Conservation (phyloP, 1,140 invertebrate genomes). For the Callitettix versicolor region DNA sequence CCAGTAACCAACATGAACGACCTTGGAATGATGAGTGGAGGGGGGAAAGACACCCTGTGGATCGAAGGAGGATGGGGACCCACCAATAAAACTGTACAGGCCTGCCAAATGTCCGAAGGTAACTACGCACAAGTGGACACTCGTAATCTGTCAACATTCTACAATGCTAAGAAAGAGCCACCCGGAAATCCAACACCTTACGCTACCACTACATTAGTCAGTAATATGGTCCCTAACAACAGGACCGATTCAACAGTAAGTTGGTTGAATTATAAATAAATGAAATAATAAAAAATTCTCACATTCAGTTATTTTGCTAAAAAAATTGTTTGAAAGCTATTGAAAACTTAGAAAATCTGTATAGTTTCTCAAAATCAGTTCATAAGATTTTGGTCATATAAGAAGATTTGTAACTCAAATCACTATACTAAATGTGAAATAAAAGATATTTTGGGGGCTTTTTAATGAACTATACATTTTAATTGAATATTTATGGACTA, state of each 20-base stretch:
- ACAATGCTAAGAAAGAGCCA: slow-evolving; percentile 49
- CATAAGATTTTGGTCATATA: too few relatives aligned
- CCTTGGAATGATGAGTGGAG: slow-evolving; percentile 17
- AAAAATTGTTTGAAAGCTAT: background rate
- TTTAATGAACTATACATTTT: too few relatives aligned
- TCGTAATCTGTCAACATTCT: slow-evolving; percentile 63
- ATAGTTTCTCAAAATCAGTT: too few relatives aligned
- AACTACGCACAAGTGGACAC: slow-evolving; percentile 71
- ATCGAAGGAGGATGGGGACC: slow-evolving; percentile 62
- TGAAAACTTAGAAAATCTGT: background rate
- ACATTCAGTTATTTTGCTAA: background rate
- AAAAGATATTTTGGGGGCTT: too few relatives aligned
- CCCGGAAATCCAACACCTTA: slow-evolving; percentile 65
- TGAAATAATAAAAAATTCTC: background rate
- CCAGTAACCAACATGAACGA: slow-evolving; percentile 26
- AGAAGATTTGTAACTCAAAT: too few relatives aligned
- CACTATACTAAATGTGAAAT: too few relatives aligned
- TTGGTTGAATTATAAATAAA: background rate
- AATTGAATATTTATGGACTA: too few relatives aligned
- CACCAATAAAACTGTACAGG: background rate
- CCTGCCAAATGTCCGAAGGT: slow-evolving; percentile 50
- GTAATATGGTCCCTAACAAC: slow-evolving; percentile 31
- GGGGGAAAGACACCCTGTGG: slow-evolving; percentile 59
- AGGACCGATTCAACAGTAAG: slow-evolving; percentile 5
- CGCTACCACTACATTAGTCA: slow-evolving; percentile 66